Evolutionary conservation across 1,140 invertebrate genomes (phyloP).

Genomic region (Galleria mellonella): DNA sequence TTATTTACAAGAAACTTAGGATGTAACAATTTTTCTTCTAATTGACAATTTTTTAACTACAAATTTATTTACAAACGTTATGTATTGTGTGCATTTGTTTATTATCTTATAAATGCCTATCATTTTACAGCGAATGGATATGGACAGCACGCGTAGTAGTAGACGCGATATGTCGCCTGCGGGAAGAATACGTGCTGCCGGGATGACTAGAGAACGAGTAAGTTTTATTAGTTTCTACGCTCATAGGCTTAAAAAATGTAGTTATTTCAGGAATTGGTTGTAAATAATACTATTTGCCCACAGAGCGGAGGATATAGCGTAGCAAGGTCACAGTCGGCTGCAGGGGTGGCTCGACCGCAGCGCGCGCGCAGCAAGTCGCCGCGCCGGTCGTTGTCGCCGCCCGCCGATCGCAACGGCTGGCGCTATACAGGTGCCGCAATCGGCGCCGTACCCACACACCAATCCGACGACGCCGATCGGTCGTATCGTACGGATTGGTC

Average conservation of each 20-base stretch:
- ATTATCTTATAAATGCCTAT: no score
- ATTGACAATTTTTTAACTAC: no score
- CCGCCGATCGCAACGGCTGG: constrained; percentile 74
- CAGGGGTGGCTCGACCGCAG: constrained; percentile 78
- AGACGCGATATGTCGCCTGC: constrained; percentile 87
- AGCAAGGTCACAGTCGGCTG: constrained; percentile 82
- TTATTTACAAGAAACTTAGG: not conserved
- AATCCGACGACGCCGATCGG: constrained; percentile 7
- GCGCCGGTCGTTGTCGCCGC: constrained; percentile 83
- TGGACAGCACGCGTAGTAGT: constrained; percentile 69
- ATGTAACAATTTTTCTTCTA: not conserved
- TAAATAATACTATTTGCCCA: constrained; percentile 18
- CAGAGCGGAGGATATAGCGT: constrained; percentile 70
- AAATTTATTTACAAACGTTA: no score
- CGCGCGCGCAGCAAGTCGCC: constrained; percentile 79
- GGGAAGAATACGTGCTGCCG: constrained; percentile 80
- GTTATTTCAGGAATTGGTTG: no score
- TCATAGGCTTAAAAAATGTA: no score
- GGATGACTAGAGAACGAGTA: constrained; percentile 74
- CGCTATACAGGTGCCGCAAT: constrained; percentile 58
- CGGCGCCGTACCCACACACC: constrained; percentile 21
- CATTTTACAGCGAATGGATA: constrained; percentile 63
- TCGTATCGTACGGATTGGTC: constrained; percentile 12
- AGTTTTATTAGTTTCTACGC: constrained; percentile 41
- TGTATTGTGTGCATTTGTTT: no score